Conservation (phyloP, 2,113 vertebrate genomes). For the Desmodus rotundus region DNA sequence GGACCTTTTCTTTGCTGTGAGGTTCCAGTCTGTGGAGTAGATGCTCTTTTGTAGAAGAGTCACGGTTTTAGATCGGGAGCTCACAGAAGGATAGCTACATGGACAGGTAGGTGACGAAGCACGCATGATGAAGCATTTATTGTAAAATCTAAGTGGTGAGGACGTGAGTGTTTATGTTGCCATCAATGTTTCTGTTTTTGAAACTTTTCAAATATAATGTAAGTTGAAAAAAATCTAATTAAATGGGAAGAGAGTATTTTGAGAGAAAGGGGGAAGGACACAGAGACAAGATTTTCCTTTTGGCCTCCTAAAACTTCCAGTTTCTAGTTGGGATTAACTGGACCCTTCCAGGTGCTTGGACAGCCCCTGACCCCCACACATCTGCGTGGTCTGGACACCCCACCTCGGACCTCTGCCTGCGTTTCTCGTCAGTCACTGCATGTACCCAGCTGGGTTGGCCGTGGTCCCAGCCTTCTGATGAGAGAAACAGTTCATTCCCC, state of each 20-base stretch:
- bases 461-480: background rate
- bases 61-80: rapidly evolving
- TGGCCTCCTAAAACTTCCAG: background rate
- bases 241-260: background rate
- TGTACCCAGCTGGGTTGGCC: background rate
- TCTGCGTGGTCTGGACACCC: background rate
- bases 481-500: background rate
- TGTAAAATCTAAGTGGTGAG: background rate
- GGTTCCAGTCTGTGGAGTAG: background rate
- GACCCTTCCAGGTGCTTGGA: background rate
- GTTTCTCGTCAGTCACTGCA: background rate
- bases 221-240: background rate
- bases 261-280: background rate
- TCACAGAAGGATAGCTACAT: rapidly evolving
- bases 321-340: background rate
- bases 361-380: background rate
- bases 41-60: background rate
- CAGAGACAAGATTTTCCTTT: background rate
- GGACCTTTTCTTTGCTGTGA: background rate
- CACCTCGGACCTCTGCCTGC: background rate
- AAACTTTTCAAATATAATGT: background rate
- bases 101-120: background rate
- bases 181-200: background rate
- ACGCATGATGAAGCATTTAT: rapidly evolving
- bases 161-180: background rate